Evolutionary conservation across 2,113 vertebrate genomes (phyloP).

Genomic region (Numenius arquata): DNA sequence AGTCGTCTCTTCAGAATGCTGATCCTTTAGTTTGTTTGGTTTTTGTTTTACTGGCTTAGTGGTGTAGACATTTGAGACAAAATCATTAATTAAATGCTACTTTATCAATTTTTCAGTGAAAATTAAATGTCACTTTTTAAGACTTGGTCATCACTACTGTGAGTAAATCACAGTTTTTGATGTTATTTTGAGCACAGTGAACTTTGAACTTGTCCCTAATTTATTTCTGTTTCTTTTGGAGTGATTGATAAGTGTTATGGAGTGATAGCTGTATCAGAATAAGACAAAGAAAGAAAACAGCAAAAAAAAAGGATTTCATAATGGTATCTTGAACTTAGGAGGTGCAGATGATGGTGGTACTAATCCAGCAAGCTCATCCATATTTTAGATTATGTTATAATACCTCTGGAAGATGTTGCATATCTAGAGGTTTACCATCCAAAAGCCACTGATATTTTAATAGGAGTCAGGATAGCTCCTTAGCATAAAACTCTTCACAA

Average conservation of each 20-base stretch:
- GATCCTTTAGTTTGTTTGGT: background rate
- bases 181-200: background rate
- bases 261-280: background rate
- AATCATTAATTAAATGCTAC: background rate
- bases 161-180: background rate
- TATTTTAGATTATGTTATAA: background rate
- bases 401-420: background rate
- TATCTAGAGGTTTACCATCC: background rate
- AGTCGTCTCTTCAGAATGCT: background rate
- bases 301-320: background rate
- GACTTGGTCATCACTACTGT: background rate
- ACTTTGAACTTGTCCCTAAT: background rate
- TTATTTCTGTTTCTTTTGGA: background rate
- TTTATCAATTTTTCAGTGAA: background rate
- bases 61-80: background rate
- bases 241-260: background rate
- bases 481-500: background rate
- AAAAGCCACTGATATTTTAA: background rate
- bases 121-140: background rate
- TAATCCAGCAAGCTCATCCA: background rate
- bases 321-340: background rate
- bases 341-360: background rate
- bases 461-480: background rate
- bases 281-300: background rate
- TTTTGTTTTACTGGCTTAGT: background rate